Evolutionary conservation across 2,888 invertebrate species (phyloP), one percentile per base, ranked within the genome.

Genomic region (Bombyx huttoni): DNA sequence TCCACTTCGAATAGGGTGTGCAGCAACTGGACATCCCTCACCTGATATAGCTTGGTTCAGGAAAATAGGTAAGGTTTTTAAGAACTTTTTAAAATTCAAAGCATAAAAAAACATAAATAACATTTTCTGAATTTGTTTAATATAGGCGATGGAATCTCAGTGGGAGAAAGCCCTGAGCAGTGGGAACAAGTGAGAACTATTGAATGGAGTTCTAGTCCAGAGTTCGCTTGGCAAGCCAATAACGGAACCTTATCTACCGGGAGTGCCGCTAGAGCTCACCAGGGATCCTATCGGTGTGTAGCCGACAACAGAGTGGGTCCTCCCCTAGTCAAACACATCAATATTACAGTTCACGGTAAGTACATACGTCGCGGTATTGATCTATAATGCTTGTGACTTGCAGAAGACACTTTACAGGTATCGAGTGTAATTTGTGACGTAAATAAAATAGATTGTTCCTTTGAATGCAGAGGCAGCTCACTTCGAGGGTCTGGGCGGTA

Each of bases 291-390:
- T 80, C 91, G 96, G 65, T 96, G 96, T 73, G 90, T 92, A 58
- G 95, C 95, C 1, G 92, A 92, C 65, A 96, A 96, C 76, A 93
- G 93, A 51, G 94, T 96, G 56, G 96, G 96, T 0, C 90, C 92
- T 33, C 94, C 94, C 8, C 90, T 96, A 8, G 90, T 92, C 66
- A 96, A 96, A 86, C 92, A 93, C 56, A 91, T 96, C 66, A 93
- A 92, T 69, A 89, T 95, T 50, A 92, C 93, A 60, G 93, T 95
- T 13, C 94, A 95, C 70, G 95, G 95, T 94, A 78, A 81, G 86
- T 7, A 10, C 12, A 13, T 40, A 40, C 40, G 3, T 40, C 7
- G 7, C 40, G 40, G 1, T 40, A 40, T 40, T 35, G 35, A 9
- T 40, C 40, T 40, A 40, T 40, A 40, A 8, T 40, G n/a, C n/a